Conservation (phyloP, 2,888 invertebrate species). For the Ichneumon xanthorius region DNA sequence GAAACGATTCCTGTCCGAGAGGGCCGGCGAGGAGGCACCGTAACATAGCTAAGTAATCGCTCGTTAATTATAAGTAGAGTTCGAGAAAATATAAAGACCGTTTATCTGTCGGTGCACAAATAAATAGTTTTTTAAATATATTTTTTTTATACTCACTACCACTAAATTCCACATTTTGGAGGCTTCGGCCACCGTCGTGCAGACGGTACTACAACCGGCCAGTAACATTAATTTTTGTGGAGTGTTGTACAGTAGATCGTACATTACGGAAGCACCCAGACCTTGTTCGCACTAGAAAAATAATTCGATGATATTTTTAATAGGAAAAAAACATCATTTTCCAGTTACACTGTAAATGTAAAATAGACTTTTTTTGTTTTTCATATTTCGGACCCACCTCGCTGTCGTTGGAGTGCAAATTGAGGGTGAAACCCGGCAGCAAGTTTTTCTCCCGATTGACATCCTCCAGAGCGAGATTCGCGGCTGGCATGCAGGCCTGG, state of each 20-base stretch:
- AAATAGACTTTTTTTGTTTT: background rate
- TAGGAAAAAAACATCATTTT: background rate
- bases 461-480: conserved; percentile 97
- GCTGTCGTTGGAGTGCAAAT: conserved; percentile 97
- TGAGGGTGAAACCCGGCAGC: conserved; percentile 95
- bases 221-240: conserved; percentile 97
- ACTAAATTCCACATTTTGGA: conserved; percentile 99
- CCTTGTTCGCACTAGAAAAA: conserved; percentile 97
- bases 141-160: conserved; percentile 91
- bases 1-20: conserved; percentile 98
- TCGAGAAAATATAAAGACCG: conserved; percentile 29
- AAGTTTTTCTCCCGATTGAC: conserved; percentile 96
- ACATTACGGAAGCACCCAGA: conserved; percentile 98
- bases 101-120: background rate
- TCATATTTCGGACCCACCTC: conserved; percentile 88
- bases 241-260: conserved; percentile 98
- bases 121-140: background rate
- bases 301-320: background rate
- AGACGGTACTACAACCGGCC: conserved; percentile 99
- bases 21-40: conserved; percentile 98
- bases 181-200: conserved; percentile 99
- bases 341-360: background rate
- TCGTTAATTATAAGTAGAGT: background rate
- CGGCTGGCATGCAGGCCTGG: conserved; percentile 98
- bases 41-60: conserved; percentile 93